Percentiles rank a stretch among this genome's conserved stretches.
phyloP scores from a whole-genome alignment of 2,888 invertebrate genomes.

The Cryptocheilus praepositus region DNA sequence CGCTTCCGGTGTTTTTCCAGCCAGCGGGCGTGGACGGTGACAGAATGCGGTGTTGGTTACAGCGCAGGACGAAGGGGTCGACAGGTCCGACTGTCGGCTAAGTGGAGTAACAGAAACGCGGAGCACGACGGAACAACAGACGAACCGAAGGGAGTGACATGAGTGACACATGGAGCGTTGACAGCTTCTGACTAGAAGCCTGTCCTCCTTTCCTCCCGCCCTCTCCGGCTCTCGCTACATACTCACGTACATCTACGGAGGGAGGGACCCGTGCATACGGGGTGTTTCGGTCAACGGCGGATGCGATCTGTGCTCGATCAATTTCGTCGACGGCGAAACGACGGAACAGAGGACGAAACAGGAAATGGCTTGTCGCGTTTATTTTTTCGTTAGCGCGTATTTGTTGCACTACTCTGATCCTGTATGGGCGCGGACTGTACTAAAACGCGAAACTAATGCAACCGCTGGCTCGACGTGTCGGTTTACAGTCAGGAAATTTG shows the following conservation, averaged over 20 bases:
- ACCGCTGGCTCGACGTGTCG: too few relatives aligned
- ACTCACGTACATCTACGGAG: too few relatives aligned
- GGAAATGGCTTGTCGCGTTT: too few relatives aligned
- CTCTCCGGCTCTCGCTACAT: constrained; percentile 20
- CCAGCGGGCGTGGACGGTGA: constrained; percentile 22
- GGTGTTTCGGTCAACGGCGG: too few relatives aligned
- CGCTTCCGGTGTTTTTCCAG: constrained; percentile 45
- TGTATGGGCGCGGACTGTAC: too few relatives aligned
- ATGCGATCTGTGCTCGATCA: not conserved
- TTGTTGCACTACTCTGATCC: too few relatives aligned
- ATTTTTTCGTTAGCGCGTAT: too few relatives aligned
- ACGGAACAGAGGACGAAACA: too few relatives aligned
- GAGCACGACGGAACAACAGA: constrained; percentile 49
- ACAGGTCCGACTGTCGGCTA: constrained; percentile 55
- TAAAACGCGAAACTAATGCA: too few relatives aligned
- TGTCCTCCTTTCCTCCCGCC: constrained; percentile 27
- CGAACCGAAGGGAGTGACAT: constrained; percentile 55
- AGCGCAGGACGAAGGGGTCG: constrained; percentile 40
- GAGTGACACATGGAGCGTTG: constrained; percentile 59
- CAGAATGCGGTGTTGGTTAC: constrained; percentile 48
- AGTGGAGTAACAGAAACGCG: constrained; percentile 57
- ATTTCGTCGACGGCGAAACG: too few relatives aligned
- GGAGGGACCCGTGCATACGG: not conserved
- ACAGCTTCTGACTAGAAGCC: constrained; percentile 60
- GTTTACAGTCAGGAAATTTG: too few relatives aligned